Evolutionary conservation across 35 echinoderm and acorn worm species (phyloP), one percentile per base, ranked within the genome.

Genomic region (Strongylocentrotus purpuratus): DNA sequence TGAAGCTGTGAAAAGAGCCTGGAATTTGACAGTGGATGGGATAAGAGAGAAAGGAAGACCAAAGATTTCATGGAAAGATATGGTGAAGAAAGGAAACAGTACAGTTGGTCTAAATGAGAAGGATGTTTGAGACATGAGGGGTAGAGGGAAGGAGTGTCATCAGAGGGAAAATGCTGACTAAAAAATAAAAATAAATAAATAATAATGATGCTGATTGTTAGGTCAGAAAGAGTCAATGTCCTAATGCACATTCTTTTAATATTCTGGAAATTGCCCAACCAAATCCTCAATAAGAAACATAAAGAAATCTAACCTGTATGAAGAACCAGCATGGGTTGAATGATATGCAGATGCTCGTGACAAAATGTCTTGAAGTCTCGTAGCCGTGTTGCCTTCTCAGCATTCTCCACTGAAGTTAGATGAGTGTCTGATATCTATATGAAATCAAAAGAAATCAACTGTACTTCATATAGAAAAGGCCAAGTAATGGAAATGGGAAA

Each of bases 401-500:
- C 96, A 96, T 99, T 96, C 48, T 92, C 93, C 31, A 97, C 97
- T 18, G 96, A 93, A 61, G 97, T 97, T 52, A 99, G 94, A 96
- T 99, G 98, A 32, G 97, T 96, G 60, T 99, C 98, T 87, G 98
- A 99, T 94, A 99, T 97, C 98, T 99, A 88, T n/a, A 41, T 87
- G 47, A 88, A 87, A 94, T 55, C 85, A 31, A 85, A 86, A 46
- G 5, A 89, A 35, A 89, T 59, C 52, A 10, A 59, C 2, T 9
- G 0, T 59, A 59, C 11, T 59, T 59, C 52, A 59, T 59, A 13
- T 41, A 35, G n/a, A 32, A 35, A 11, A 87, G 33, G 33, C 18
- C 15, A 31, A 20, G 31, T 31, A 85, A 85, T 85, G 70, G 15
- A 31, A 31, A 85, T 85, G 70, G 70, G 17, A 85, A 85, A 85